Evolutionary conservation across 2,797 vertebrate species (phyloP).

Genomic region (Coendou prehensilis): DNA sequence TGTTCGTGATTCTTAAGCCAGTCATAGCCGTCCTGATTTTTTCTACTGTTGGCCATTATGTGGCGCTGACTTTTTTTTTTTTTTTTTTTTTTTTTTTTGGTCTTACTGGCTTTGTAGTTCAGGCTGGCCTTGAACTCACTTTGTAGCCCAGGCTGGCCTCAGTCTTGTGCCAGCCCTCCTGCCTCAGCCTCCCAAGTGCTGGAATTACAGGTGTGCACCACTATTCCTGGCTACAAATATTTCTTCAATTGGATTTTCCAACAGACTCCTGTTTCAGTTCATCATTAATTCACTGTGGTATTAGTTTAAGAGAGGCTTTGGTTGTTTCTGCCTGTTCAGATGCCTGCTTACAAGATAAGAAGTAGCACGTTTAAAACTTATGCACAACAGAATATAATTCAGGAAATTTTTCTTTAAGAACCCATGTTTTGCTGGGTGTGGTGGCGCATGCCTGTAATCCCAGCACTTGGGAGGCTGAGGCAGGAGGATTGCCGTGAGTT

Average conservation of each 20-base stretch:
- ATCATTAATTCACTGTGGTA: not conserved
- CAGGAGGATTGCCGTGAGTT: no score
- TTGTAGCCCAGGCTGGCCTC: no score
- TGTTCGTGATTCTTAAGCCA: not conserved
- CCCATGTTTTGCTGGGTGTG: not conserved
- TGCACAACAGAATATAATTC: not conserved
- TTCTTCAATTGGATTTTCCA: not conserved
- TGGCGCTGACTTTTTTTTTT: not conserved
- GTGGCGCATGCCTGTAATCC: no score
- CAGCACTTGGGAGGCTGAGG: no score
- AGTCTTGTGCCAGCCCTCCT: not conserved
- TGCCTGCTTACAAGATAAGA: not conserved
- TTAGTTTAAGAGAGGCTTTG: not conserved
- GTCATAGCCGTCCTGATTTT: not conserved
- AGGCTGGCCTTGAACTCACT: no score
- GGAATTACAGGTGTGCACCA: not conserved
- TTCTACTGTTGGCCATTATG: not conserved
- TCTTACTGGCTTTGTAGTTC: not conserved
- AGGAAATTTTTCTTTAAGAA: conserved; percentile 25
- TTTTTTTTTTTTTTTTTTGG: not conserved
- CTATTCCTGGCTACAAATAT: not conserved
- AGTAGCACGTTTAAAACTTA: not conserved
- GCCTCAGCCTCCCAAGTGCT: not conserved
- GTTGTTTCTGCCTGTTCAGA: not conserved
- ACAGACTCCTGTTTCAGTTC: not conserved